Evolutionary conservation across 2,888 invertebrate species (phyloP).

Genomic region (Drosophila falleni): DNA sequence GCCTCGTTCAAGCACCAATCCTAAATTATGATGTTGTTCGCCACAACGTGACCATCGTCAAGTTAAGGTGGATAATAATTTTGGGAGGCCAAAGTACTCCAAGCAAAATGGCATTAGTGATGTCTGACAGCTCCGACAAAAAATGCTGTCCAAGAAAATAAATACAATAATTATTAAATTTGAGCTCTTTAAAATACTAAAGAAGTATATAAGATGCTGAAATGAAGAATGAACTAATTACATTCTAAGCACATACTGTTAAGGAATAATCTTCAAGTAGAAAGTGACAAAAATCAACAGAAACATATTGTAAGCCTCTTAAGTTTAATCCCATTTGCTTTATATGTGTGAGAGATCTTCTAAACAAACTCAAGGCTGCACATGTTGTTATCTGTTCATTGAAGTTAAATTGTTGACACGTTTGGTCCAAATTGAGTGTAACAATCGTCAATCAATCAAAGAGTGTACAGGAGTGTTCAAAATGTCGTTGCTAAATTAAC

Average conservation of each 20-base stretch:
- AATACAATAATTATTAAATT: background rate
- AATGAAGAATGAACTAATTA: background rate
- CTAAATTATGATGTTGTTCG: conserved; percentile 1
- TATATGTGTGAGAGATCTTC: background rate
- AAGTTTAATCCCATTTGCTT: background rate
- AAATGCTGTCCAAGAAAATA: background rate
- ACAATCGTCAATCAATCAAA: too few relatives aligned
- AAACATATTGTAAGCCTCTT: background rate
- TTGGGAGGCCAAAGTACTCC: background rate
- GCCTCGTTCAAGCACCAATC: background rate
- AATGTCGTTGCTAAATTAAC: background rate
- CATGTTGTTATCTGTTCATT: background rate
- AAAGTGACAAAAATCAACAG: background rate
- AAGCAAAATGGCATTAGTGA: background rate
- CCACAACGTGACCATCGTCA: conserved; percentile 1
- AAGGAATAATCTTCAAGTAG: background rate
- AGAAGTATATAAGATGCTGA: background rate
- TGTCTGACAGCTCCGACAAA: too few relatives aligned
- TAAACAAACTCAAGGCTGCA: background rate
- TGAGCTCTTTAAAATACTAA: background rate
- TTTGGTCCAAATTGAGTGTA: background rate
- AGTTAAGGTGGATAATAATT: background rate
- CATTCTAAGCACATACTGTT: background rate
- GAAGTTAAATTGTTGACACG: conserved; percentile 10
- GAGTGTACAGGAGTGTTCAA: background rate